Evolutionary conservation across 92 coral and sea anemone genomes (phyloP).

Genomic region (Epizoanthus illoricatus): DNA sequence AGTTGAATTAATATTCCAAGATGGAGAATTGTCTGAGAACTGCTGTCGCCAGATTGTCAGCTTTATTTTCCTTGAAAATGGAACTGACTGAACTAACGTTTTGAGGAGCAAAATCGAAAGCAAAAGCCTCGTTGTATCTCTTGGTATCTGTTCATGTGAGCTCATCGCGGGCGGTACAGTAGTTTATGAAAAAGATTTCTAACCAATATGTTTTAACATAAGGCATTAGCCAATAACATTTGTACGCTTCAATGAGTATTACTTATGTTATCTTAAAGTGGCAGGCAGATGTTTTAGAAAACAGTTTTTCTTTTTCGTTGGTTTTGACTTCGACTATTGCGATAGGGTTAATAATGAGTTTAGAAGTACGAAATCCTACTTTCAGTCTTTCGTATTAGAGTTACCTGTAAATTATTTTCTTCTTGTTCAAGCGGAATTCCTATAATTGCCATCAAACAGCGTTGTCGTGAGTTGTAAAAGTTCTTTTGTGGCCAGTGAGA

Average conservation of each 20-base stretch:
- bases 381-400: too few species aligned
- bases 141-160: background rate
- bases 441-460: too few species aligned
- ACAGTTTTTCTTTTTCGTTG: background rate
- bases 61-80: constrained; percentile 11
- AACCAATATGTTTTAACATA: background rate
- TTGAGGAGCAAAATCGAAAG: background rate
- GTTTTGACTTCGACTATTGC: background rate
- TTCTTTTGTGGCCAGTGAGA: too few species aligned
- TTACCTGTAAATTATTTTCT: too few species aligned
- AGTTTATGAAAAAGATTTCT: constrained; percentile 7
- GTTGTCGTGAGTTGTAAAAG: too few species aligned
- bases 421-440: too few species aligned
- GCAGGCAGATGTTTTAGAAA: constrained; percentile 31
- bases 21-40: background rate
- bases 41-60: constrained; percentile 7
- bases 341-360: background rate
- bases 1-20: background rate
- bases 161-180: constrained; percentile 28
- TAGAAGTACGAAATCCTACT: background rate
- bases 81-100: background rate
- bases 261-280: constrained; percentile 6
- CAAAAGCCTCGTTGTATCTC: too few species aligned
- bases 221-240: constrained; percentile 18
- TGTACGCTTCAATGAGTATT: background rate